A percentile compares a stretch with the other conserved stretches of the same genome.
These are phyloP conservation scores for Microctenopoma lineatum DNA, from an alignment of 2,797 vertebrate species.

Conservation along the genomic window DNA sequence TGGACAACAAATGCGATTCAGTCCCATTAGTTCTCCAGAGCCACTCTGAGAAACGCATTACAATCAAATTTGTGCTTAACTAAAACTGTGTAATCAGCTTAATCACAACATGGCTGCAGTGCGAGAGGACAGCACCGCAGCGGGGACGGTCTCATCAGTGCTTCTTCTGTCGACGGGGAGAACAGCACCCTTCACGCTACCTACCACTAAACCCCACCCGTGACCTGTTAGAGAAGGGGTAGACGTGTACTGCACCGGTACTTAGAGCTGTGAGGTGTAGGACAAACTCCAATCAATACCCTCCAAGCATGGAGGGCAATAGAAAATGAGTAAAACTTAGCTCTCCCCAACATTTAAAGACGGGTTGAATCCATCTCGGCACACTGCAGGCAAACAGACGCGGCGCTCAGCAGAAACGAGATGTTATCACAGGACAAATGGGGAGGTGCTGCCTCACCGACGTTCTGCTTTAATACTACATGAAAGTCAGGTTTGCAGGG, in stretches of 20 bases:
- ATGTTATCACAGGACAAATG: conserved; percentile 64
- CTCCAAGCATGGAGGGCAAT: conserved; percentile 20
- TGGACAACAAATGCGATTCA: conserved; percentile 13
- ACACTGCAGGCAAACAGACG: conserved; percentile 52
- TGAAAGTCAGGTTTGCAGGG: conserved; percentile 63
- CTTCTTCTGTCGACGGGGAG: conserved; percentile 20
- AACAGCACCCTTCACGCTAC: conserved; percentile 8
- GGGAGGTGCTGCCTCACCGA: conserved; percentile 49
- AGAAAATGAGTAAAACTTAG: conserved; percentile 31
- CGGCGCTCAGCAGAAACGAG: conserved; percentile 52
- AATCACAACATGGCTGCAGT: conserved; percentile 28
- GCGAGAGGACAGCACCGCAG: conserved; percentile 7
- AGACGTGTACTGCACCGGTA: background rate
- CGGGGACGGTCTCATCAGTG: background rate
- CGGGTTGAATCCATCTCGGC: conserved; percentile 58
- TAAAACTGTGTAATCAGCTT: conserved; percentile 25
- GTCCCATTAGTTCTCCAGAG: conserved; percentile 11
- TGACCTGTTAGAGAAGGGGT: conserved; percentile 6
- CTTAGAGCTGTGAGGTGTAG: conserved; percentile 9
- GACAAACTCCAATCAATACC: conserved; percentile 23
- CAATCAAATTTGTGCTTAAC: conserved; percentile 19
- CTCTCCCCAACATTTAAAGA: conserved; percentile 47
- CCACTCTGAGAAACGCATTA: conserved; percentile 21
- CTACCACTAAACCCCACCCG: conserved; percentile 3
- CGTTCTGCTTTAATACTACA: conserved; percentile 75